Percentiles rank a stretch among this genome's conserved stretches.
These are phyloP conservation scores for Coturnix japonica DNA, from an alignment of 2,113 vertebrate species.

Conservation along the genomic window DNA sequence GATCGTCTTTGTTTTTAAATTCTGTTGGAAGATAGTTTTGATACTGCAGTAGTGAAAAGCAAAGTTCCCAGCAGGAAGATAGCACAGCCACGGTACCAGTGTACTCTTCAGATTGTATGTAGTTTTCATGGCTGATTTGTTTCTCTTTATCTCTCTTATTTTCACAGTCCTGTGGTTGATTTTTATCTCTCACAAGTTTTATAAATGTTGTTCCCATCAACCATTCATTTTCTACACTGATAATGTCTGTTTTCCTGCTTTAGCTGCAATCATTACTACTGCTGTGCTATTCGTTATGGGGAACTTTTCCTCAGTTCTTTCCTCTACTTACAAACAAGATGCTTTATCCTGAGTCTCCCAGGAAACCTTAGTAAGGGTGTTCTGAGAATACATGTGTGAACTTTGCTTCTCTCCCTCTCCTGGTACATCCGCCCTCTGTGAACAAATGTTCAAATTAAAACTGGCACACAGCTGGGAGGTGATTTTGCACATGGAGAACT, in stretches of 20 bases:
- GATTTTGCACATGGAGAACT: background rate
- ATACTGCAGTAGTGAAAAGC: background rate
- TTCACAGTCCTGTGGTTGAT: background rate
- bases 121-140: background rate
- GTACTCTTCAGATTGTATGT: background rate
- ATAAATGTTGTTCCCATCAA: background rate
- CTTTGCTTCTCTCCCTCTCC: background rate
- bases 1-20: background rate
- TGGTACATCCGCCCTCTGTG: accelerated
- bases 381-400: background rate
- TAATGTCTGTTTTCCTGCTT: constrained; percentile 15
- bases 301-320: background rate
- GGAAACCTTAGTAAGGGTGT: background rate
- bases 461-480: background rate
- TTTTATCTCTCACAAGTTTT: constrained; percentile 16
- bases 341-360: background rate
- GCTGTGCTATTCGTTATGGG: background rate
- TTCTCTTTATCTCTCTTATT: background rate
- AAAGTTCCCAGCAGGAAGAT: background rate
- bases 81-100: background rate
- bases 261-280: background rate
- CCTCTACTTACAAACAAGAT: background rate
- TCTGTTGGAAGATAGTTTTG: background rate
- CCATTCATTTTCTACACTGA: background rate
- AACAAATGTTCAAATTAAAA: constrained; percentile 15